phyloP scores from a whole-genome alignment of 2,797 vertebrate genomes.

The Bryconaethiops microstoma region DNA sequence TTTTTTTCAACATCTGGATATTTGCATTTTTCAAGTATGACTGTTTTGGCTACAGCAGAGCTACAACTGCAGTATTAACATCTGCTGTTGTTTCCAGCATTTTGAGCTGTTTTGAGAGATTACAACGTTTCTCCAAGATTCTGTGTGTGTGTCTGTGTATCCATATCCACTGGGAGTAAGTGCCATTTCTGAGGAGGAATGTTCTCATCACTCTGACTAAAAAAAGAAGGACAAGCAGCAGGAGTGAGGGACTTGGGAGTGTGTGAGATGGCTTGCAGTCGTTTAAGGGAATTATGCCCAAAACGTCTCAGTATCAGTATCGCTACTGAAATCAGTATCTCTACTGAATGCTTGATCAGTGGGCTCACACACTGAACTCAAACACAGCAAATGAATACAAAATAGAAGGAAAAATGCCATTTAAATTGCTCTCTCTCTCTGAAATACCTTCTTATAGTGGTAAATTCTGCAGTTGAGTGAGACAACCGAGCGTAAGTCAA shows the following conservation, averaged over 20 bases:
- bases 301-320: not conserved
- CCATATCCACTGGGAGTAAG: constrained; percentile 59
- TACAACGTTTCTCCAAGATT: not conserved
- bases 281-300: not conserved
- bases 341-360: not conserved
- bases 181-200: constrained; percentile 63
- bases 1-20: not conserved
- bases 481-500: constrained; percentile 27
- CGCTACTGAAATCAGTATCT: not conserved
- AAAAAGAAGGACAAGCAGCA: not conserved
- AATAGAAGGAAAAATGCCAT: not conserved
- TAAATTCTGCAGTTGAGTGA: constrained; percentile 71
- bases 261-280: not conserved
- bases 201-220: constrained; percentile 43
- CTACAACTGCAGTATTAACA: constrained; percentile 4
- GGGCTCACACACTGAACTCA: not conserved
- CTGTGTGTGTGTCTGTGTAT: not conserved
- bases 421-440: not conserved
- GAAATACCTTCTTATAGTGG: constrained; percentile 42
- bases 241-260: not conserved
- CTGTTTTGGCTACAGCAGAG: constrained; percentile 1
- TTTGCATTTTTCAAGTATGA: not conserved
- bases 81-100: constrained; percentile 29
- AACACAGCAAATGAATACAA: not conserved
- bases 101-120: constrained; percentile 13